Conservation (phyloP, 2,888 invertebrate species). For the Neria commutata region DNA sequence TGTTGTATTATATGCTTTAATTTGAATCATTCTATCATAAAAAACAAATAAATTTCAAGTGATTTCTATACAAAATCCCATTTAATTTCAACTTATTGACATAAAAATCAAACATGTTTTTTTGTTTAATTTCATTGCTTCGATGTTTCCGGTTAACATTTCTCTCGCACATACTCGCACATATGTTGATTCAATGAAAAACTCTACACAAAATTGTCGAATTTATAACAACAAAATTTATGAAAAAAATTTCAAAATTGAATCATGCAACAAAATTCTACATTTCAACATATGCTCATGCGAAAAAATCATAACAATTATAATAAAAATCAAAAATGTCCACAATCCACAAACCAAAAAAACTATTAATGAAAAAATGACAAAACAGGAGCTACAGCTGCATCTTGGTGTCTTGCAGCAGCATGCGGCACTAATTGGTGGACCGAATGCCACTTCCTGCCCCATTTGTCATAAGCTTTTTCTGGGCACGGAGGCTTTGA, state of each 20-base stretch:
- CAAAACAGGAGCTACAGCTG: constrained; percentile 80
- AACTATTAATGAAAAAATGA: constrained; percentile 12
- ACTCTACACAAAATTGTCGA: not conserved
- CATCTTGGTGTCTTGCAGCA: constrained; percentile 95
- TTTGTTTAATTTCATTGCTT: constrained; percentile 1
- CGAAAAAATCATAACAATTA: not conserved
- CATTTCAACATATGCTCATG: not conserved
- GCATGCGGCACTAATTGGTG: constrained; percentile 90
- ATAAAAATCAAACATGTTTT: too few relatives aligned
- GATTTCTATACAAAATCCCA: too few relatives aligned
- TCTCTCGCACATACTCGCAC: not conserved
- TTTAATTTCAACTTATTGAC: too few relatives aligned
- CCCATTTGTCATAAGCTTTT: constrained; percentile 94
- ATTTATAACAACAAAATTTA: not conserved
- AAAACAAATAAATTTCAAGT: too few relatives aligned
- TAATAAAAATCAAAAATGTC: constrained; percentile 6
- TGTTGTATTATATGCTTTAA: too few relatives aligned
- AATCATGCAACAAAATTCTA: constrained; percentile 2
- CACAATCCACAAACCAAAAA: constrained; percentile 24
- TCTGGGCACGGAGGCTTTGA: constrained; percentile 89
- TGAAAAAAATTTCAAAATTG: not conserved
- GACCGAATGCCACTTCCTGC: constrained; percentile 89
- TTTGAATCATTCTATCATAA: too few relatives aligned
- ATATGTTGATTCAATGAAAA: not conserved
- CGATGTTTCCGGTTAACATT: not conserved